These are phyloP conservation scores for Aspidoscelis tigris DNA, from an alignment of 2,113 vertebrate genomes.

Conservation along the genomic window DNA sequence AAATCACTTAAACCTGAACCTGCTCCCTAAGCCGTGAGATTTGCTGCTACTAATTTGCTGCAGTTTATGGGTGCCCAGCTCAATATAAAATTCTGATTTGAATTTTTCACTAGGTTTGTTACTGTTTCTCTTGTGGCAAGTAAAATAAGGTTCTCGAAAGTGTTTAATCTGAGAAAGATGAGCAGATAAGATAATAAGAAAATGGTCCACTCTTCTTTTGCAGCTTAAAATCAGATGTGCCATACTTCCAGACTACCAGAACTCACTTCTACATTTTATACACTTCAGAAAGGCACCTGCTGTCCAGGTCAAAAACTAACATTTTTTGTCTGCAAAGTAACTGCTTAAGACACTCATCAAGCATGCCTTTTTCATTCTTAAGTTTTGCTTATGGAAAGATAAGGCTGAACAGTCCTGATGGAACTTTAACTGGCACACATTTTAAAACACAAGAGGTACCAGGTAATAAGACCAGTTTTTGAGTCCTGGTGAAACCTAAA, in stretches of 20 bases:
- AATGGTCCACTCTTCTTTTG: not conserved
- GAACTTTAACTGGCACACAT: slow-evolving; percentile 30
- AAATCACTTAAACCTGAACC: slow-evolving; percentile 8
- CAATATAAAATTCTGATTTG: slow-evolving; percentile 52
- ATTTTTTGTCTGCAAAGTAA: slow-evolving; percentile 40
- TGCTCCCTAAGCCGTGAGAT: not conserved
- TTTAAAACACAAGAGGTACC: slow-evolving; percentile 26
- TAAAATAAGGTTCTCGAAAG: slow-evolving; percentile 29
- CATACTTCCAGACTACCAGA: not conserved
- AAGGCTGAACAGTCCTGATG: slow-evolving; percentile 19
- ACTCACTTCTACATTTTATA: slow-evolving; percentile 27
- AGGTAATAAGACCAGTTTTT: slow-evolving; percentile 30
- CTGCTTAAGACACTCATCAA: slow-evolving; percentile 21
- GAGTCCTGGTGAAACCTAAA: slow-evolving; percentile 40
- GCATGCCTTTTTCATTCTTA: slow-evolving; percentile 5
- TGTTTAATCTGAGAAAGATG: slow-evolving; percentile 1
- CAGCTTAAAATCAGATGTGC: slow-evolving; percentile 20
- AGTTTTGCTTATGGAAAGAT: slow-evolving; percentile 33
- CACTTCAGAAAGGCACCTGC: slow-evolving; percentile 18
- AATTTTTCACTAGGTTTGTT: slow-evolving; percentile 42
- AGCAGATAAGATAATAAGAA: slow-evolving; percentile 38
- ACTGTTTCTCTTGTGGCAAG: slow-evolving; percentile 50
- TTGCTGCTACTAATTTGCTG: not conserved
- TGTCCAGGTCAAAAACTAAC: slow-evolving; percentile 27
- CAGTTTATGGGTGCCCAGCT: slow-evolving; percentile 13